Evolutionary conservation across 2,888 invertebrate genomes (phyloP).

Genomic region (Cremastinae sp.): DNA sequence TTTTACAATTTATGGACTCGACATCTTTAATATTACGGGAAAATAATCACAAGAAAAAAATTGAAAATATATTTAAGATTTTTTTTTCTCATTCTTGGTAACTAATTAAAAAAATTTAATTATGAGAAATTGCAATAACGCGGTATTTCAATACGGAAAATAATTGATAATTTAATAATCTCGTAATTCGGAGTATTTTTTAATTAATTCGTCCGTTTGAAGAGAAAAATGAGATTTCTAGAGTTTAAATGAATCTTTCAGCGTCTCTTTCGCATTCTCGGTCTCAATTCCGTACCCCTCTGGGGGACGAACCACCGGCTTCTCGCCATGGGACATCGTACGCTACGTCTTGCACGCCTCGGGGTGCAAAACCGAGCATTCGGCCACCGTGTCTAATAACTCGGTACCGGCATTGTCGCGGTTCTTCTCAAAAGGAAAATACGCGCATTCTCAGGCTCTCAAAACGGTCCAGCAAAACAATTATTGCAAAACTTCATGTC

Average conservation of each 20-base stretch:
- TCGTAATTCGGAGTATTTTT: slow-evolving; percentile 7
- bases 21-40: too few species aligned
- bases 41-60: too few species aligned
- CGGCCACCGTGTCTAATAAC: slow-evolving; percentile 75
- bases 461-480: slow-evolving; percentile 34
- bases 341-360: slow-evolving; percentile 65
- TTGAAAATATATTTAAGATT: too few species aligned
- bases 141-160: too few species aligned
- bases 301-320: slow-evolving; percentile 64
- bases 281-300: slow-evolving; percentile 67
- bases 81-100: too few species aligned
- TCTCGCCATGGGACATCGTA: slow-evolving; percentile 70
- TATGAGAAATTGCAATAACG: too few species aligned
- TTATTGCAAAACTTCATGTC: slow-evolving; percentile 20
- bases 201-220: not conserved
- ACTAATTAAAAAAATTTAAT: too few species aligned
- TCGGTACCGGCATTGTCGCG: slow-evolving; percentile 76
- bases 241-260: slow-evolving; percentile 13
- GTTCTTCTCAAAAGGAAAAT: slow-evolving; percentile 68
- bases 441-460: slow-evolving; percentile 29
- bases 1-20: too few species aligned
- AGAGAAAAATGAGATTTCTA: slow-evolving; percentile 70
- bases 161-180: too few species aligned
- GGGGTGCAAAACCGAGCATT: slow-evolving; percentile 72
- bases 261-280: slow-evolving; percentile 3